Evolutionary conservation across 2,113 vertebrate species (phyloP).

Genomic region (Ptychochromis oligacanthus): DNA sequence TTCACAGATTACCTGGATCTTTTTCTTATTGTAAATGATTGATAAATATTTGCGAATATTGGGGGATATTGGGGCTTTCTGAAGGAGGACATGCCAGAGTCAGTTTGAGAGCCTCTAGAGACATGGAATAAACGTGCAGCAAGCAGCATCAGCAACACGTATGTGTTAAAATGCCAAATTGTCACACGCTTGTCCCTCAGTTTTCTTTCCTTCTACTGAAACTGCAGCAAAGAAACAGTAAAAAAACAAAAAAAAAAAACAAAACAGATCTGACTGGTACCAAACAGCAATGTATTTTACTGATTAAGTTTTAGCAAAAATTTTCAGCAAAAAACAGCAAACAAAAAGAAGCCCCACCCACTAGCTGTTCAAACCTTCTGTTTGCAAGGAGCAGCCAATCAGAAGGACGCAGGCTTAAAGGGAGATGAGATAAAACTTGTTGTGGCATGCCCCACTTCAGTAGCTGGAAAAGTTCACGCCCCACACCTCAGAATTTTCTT

Average conservation of each 20-base stretch:
- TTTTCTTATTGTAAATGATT: background rate
- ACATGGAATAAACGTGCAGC: background rate
- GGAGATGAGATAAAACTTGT: too few relatives aligned
- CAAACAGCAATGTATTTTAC: background rate
- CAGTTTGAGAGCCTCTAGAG: background rate
- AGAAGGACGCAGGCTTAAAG: background rate
- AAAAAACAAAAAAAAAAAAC: too few relatives aligned
- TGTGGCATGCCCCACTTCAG: too few relatives aligned
- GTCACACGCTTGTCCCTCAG: background rate
- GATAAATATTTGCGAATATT: background rate
- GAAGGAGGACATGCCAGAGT: background rate
- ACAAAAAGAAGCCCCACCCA: background rate
- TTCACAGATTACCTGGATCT: background rate
- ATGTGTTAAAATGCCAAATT: background rate
- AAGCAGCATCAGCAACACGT: background rate
- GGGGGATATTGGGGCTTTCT: too few relatives aligned
- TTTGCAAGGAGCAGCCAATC: background rate
- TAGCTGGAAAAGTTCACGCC: too few relatives aligned
- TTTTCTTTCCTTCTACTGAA: background rate
- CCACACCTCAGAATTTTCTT: too few relatives aligned
- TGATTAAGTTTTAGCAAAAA: background rate
- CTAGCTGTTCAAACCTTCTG: background rate
- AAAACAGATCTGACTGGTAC: too few relatives aligned
- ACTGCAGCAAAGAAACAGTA: background rate
- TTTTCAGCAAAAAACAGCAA: background rate